Evolutionary conservation across 1,140 invertebrate genomes (phyloP), one percentile per base, ranked within the genome.

Genomic region (Macrotrachela quadricornifera): DNA sequence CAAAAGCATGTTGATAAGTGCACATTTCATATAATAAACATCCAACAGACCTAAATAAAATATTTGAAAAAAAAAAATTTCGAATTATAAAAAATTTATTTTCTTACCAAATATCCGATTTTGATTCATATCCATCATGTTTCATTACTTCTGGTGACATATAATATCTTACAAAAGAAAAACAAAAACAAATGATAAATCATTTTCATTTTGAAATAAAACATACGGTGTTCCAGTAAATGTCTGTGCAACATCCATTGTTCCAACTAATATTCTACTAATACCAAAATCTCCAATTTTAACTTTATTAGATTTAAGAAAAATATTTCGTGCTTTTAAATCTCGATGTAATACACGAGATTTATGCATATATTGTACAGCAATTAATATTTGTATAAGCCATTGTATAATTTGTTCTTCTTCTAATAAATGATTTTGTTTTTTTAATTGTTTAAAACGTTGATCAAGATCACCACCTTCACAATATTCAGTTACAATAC

Each of bases 61-160:
- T 4, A 30, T 8, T n/a, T n/a, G n/a, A n/a, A 30, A 30, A 4
- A 30, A 30, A 30, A 2, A 30, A 30, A 2, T 8, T 4, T 30
- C 8, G 21, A 30, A 4, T 30, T 4, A 30, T 4, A 30, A 4
- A 4, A 8, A 4, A 2, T 30, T 30, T 8, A 30, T 30, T 8
- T 30, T 30, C 8, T 30, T 30, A 30, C 66, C 68, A 70, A 12
- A 69, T 59, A 58, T 70, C 66, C n/a, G 67, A 67, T 49, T 67
- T 67, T 21, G 64, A 66, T 49, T 69, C 67, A 57, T 70, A 70
- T 0, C 67, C 67, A 56, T 71, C 68, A 59, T 70, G 67, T 60
- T 69, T 70, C 11, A 70, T 54, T 8, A 70, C 67, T 56, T 71
- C 67, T n/a, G 67, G 67, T 49, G 64, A 67, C 67, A 70, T 70